Evolutionary conservation across 2,797 vertebrate genomes (phyloP).

Genomic region (Macropodus opercularis): DNA sequence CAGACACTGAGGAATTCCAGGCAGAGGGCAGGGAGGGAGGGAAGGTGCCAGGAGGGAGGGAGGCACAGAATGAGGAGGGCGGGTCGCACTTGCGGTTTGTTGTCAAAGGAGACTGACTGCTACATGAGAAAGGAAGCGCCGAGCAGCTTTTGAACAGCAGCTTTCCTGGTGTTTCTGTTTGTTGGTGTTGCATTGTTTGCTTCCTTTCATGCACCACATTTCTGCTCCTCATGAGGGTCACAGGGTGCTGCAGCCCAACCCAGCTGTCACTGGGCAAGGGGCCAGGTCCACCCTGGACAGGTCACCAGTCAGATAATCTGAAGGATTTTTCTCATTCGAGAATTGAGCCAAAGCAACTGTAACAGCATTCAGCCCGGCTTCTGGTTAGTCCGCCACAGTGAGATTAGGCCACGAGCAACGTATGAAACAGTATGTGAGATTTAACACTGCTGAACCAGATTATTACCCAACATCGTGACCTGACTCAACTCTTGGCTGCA

Average conservation of each 20-base stretch:
- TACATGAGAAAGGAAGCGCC: slow-evolving; percentile 47
- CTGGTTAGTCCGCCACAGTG: slow-evolving; percentile 13
- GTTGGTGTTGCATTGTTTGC: too few relatives aligned
- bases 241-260: too few relatives aligned
- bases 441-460: slow-evolving; percentile 60
- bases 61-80: slow-evolving; percentile 59
- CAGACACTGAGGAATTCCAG: slow-evolving; percentile 82
- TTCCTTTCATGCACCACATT: too few relatives aligned
- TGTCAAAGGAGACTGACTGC: slow-evolving; percentile 58
- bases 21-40: slow-evolving; percentile 66
- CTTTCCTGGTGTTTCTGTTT: too few relatives aligned
- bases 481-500: slow-evolving; percentile 34
- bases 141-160: slow-evolving; percentile 16
- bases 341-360: too few relatives aligned
- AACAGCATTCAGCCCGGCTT: slow-evolving; percentile 23
- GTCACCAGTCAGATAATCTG: too few relatives aligned
- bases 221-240: too few relatives aligned
- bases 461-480: slow-evolving; percentile 62
- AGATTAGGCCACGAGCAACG: slow-evolving; percentile 32
- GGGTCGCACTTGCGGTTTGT: slow-evolving; percentile 67
- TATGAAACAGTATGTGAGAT: slow-evolving; percentile 56
- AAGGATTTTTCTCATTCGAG: too few relatives aligned
- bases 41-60: slow-evolving; percentile 56
- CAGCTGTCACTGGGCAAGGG: too few relatives aligned
- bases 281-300: too few relatives aligned